These are phyloP conservation scores for Sandelia bainsii DNA, from an alignment of 2,797 vertebrate species.

Conservation along the genomic window DNA sequence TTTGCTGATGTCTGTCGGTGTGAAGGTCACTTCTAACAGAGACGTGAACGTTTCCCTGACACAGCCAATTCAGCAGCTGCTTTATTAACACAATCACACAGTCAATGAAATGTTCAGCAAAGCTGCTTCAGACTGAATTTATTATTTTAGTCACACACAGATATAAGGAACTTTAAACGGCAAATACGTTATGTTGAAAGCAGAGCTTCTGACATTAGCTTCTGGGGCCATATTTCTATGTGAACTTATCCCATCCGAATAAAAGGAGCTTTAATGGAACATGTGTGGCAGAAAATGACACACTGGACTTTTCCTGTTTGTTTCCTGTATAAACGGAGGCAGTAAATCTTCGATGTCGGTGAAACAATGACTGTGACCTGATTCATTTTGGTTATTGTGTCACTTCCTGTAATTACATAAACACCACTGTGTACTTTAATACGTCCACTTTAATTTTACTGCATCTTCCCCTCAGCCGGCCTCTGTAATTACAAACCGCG, in stretches of 20 bases:
- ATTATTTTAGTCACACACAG: no score
- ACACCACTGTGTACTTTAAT: constrained; percentile 35
- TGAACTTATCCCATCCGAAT: no score
- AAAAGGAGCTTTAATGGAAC: background rate
- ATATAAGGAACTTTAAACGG: no score
- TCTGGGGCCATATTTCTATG: no score
- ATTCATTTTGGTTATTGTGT: constrained; percentile 26
- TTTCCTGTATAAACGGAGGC: background rate
- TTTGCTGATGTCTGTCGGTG: constrained; percentile 8
- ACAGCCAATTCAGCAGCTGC: background rate
- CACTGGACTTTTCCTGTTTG: background rate
- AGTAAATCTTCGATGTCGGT: background rate
- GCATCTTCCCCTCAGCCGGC: constrained; percentile 18
- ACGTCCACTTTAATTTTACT: constrained; percentile 30
- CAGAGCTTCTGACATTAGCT: no score
- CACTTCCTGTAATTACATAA: constrained; percentile 62
- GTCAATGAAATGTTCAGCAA: no score
- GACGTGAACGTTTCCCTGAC: constrained; percentile 6
- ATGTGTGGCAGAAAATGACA: background rate
- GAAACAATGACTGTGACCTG: constrained; percentile 11
- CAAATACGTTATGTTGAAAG: no score
- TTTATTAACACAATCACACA: background rate
- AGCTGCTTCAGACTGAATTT: no score
- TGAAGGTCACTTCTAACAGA: constrained; percentile 17
- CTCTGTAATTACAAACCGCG: constrained; percentile 50